A percentile compares a stretch with the other conserved stretches of the same genome.
phyloP scores from a whole-genome alignment of 1,140 invertebrate species.

The Rhopalosiphum padi region DNA sequence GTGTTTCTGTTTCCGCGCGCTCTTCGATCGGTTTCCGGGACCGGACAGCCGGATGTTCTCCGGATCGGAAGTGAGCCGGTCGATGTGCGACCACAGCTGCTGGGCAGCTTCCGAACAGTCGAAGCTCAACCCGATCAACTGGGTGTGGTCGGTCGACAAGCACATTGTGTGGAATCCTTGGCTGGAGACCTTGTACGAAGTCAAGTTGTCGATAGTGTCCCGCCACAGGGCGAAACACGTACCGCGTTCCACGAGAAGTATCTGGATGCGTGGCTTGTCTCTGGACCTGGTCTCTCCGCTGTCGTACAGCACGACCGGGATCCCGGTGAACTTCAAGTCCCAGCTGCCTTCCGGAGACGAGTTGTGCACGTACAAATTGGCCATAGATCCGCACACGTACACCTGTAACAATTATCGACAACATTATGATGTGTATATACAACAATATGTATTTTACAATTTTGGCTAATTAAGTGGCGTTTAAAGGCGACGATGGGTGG shows the following conservation, averaged over 20 bases:
- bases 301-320: constrained; percentile 82
- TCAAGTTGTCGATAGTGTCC: constrained; percentile 80
- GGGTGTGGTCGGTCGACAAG: constrained; percentile 74
- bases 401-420: constrained; percentile 65
- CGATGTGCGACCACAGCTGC: constrained; percentile 74
- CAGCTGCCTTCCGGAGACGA: constrained; percentile 69
- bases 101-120: constrained; percentile 77
- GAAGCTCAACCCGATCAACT: constrained; percentile 69
- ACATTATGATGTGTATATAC: neutral
- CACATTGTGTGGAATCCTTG: constrained; percentile 84
- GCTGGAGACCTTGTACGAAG: constrained; percentile 69
- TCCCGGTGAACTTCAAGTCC: constrained; percentile 80
- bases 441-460: neutral
- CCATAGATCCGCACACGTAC: constrained; percentile 79
- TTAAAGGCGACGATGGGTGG: no score
- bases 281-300: constrained; percentile 76
- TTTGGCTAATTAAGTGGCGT: neutral
- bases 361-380: constrained; percentile 77
- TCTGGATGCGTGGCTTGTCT: constrained; percentile 75
- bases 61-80: constrained; percentile 76
- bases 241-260: constrained; percentile 81
- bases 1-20: constrained; percentile 66
- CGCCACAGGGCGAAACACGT: constrained; percentile 86
- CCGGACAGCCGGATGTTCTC: constrained; percentile 80
- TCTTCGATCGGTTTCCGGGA: constrained; percentile 68